These are phyloP conservation scores for Pelvicachromis taeniatus DNA, from an alignment of 2,113 vertebrate genomes.

Conservation along the genomic window DNA sequence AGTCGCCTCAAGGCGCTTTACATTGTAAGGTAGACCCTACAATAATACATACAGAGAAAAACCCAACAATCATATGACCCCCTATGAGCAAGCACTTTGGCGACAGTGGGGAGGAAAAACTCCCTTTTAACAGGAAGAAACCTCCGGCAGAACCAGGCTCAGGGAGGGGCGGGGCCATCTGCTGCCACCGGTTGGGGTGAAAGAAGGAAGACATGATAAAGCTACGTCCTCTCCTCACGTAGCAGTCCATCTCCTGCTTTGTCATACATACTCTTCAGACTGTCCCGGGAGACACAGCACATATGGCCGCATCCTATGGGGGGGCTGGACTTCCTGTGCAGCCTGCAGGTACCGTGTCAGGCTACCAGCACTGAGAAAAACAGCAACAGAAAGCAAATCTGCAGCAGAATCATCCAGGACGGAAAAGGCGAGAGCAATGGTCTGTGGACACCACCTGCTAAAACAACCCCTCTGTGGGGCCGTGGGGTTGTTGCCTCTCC, in stretches of 20 bases:
- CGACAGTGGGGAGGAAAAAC: no score
- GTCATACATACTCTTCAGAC: background rate
- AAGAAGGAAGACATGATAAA: no score
- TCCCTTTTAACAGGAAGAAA: no score
- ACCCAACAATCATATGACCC: no score
- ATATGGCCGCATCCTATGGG: background rate
- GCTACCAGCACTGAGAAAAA: background rate
- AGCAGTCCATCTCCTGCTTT: background rate
- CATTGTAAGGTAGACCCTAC: no score
- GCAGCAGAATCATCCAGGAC: background rate
- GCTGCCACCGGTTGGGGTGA: no score
- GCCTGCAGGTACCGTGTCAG: background rate
- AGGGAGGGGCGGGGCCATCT: no score
- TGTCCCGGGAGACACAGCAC: accelerated
- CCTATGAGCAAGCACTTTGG: no score
- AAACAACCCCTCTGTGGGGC: background rate
- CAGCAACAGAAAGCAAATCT: background rate
- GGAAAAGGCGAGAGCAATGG: background rate
- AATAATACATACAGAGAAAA: no score
- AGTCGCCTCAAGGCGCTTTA: no score
- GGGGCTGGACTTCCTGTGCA: background rate
- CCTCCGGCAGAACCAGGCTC: no score
- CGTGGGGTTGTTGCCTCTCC: background rate
- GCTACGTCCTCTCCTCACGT: background rate
- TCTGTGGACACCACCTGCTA: background rate